Evolutionary conservation across 2,113 vertebrate species (phyloP), one percentile per base, ranked within the genome.

Genomic region (Atractosteus spatula): DNA sequence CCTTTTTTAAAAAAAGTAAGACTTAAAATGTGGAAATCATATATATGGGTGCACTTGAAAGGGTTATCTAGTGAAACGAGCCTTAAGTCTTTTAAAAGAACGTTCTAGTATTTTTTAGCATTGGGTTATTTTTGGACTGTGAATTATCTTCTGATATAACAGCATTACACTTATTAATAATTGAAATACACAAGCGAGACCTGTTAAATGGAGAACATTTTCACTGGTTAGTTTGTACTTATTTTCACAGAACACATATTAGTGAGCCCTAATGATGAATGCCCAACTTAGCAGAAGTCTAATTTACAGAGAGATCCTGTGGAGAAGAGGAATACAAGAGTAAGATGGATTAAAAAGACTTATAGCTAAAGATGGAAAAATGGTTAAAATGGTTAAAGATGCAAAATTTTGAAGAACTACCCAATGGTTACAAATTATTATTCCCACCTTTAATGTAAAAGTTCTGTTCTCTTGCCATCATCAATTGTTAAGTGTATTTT

Each of bases 341-440:
- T 71, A 63, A 54, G 62, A 57, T 47, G 16, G 78, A 73, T 77
- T 74, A 76, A 41, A 44, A 11, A 73, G 55, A 71, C 70, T 14
- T 3, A 59, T 3, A n/a, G n/a, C 57, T 75, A 77, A 70, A 84
- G 73, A 81, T 72, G 5, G 12, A 59, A 59, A 59, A 13, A 1
- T 59, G 12, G 14, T 59, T 79, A 78, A 80, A 85, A 75, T 82
- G 77, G 86, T 80, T 77, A n/a, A 77, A 82, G 80, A 79, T 78
- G 82, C 75, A 76, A 84, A 89, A 88, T 81, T 88, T 90, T 87
- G 88, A 89, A 90, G 87, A 85, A 79, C 79, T 74, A 86, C 85
- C 76, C 88, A 43, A 79, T 79, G 82, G 86, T 82, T 83, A 87
- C 82, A 84, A 87, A 89, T 85, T 78, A 78, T 71, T 61, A 42